Percentiles rank a stretch among this genome's conserved stretches.
Conservation (phyloP, 2,113 vertebrate species). For the Uria lomvia region DNA sequence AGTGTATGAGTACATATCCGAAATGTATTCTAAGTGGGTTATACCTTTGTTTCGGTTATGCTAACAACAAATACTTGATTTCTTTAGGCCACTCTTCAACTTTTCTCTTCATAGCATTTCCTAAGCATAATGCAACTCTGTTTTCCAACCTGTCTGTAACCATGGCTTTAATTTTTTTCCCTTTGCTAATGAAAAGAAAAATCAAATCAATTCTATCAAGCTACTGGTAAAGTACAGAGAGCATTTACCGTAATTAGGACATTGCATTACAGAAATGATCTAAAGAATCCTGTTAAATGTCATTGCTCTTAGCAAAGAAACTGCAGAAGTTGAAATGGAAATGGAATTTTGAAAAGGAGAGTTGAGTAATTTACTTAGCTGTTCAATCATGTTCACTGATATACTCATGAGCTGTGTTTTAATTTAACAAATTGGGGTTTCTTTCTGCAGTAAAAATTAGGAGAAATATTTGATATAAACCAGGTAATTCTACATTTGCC, state of each 20-base stretch:
- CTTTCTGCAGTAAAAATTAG: background rate
- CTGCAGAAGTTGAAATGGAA: conserved; percentile 14
- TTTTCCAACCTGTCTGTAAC: background rate
- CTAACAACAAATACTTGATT: background rate
- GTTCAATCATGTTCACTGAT: background rate
- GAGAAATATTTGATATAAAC: background rate
- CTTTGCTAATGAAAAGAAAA: conserved; percentile 47
- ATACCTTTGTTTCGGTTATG: background rate
- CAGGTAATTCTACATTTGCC: background rate
- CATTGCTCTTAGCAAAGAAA: conserved; percentile 16
- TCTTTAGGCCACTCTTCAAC: background rate
- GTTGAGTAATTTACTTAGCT: background rate
- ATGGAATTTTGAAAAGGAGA: conserved; percentile 24
- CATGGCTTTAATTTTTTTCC: conserved; percentile 5
- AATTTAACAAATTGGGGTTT: background rate
- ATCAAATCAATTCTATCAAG: conserved; percentile 31
- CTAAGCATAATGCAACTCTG: background rate
- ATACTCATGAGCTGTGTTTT: background rate
- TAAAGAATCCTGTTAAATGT: conserved; percentile 44
- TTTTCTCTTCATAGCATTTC: background rate
- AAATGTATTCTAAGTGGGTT: background rate
- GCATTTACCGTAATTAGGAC: conserved; percentile 21
- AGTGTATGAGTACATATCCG: background rate
- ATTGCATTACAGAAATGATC: conserved; percentile 13
- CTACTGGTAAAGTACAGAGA: background rate